Conservation (phyloP, 2,113 vertebrate species). For the Centropus bengalensis region DNA sequence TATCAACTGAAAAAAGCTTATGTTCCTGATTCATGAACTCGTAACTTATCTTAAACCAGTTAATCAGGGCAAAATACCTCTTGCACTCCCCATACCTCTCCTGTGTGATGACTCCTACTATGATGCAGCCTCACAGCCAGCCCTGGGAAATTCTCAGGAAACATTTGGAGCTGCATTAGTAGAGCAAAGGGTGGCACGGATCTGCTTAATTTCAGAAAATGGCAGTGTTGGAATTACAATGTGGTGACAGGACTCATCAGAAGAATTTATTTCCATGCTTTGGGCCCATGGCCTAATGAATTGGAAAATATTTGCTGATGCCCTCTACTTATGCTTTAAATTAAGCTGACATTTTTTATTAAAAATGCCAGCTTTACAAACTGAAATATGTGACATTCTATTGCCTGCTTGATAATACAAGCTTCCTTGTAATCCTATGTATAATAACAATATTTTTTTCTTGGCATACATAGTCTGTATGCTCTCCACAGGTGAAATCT, state of each 20-base stretch:
- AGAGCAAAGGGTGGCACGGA: conserved; percentile 58
- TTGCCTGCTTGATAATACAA: conserved; percentile 58
- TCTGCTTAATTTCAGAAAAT: conserved; percentile 80
- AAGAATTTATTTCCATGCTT: conserved; percentile 78
- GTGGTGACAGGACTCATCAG: conserved; percentile 79
- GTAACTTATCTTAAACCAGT: conserved; percentile 54
- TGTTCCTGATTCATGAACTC: conserved; percentile 59
- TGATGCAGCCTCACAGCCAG: conserved; percentile 29
- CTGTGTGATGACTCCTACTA: conserved; percentile 10
- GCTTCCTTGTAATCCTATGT: conserved; percentile 28
- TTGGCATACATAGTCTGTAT: neutral
- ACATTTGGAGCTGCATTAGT: conserved; percentile 42
- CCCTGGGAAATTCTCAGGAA: conserved; percentile 52
- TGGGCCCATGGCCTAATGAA: conserved; percentile 74
- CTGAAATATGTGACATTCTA: conserved; percentile 60
- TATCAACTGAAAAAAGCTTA: conserved; percentile 46
- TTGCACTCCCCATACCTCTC: neutral
- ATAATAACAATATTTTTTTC: neutral
- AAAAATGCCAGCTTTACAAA: conserved; percentile 68
- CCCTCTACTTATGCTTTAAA: conserved; percentile 74
- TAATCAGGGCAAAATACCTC: conserved; percentile 33
- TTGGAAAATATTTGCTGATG: conserved; percentile 79
- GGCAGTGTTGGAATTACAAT: conserved; percentile 70
- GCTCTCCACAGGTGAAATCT: neutral
- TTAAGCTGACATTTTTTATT: conserved; percentile 75